Base-by-base conservation (phyloP, 2,888 invertebrate genomes). In the Hirudinaria manillensis region DNA sequence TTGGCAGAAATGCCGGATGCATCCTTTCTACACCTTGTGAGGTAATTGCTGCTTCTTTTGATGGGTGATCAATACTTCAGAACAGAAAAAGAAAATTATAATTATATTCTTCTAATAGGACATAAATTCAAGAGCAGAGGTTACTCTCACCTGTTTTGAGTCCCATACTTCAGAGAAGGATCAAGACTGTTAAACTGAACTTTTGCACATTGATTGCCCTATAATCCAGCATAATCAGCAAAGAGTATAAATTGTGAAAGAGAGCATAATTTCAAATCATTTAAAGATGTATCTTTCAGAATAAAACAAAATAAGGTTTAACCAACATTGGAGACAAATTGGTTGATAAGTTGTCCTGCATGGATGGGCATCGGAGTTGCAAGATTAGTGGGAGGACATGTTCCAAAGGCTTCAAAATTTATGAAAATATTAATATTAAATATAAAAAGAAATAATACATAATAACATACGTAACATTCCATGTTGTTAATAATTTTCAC, bases 81-180 rank as follows among this genome's bases (percentile, higher is more conserved):
- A 61, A 61, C 6, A 61, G 29, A 61, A n/a, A 61, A 61, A 61
- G 10, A 1, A 1, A 7, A 7, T 6, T 7, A 56, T 24, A 56
- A 7, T 61, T 16, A 2, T 61, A 61, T 16, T 16, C 29, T 61
- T 13, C 24, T 21, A 61, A 21, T 61, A 27, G 29, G 29, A 61
- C 7, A 21, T 27, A 10, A 29, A 13, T 21, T 27, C 13, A 61
- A 29, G 19, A 10, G n/a, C 7, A 16, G 3, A 6, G 24, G 61
- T 61, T 24, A 6, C 61, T 61, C 61, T 61, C 61, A 61, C 61
- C 24, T 61, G 61, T 61, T 61, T 61, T 61, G 61, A 61, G 24
- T 19, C 24, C 29, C 29, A 29, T 21, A 61, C 29, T 61, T 61
- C 61, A 61, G 6, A 24, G 29, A 6, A 61, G 61, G 61, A 61